Percentiles rank a stretch among this genome's conserved stretches.
Conservation (phyloP, 1,140 invertebrate species). For the Anoplophora glabripennis region DNA sequence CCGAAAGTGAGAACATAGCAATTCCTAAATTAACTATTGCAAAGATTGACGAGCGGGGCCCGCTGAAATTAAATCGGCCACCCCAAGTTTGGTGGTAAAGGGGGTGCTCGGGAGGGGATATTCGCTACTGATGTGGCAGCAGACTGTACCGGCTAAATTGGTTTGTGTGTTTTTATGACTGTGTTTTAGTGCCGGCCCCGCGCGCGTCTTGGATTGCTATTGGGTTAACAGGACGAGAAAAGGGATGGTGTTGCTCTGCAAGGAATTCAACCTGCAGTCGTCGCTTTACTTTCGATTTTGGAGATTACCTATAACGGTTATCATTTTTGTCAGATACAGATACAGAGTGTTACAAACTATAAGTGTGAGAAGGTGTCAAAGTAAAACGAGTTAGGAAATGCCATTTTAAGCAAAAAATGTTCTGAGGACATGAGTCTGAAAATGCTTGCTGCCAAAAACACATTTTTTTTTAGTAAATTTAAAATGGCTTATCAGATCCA, state of each 20-base stretch:
- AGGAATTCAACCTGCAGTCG: slow-evolving; percentile 9
- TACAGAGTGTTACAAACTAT: no score
- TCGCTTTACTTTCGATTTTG: no score
- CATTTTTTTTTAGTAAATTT: no score
- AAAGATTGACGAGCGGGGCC: slow-evolving; percentile 40
- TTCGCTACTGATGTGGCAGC: slow-evolving; percentile 29
- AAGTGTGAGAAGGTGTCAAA: no score
- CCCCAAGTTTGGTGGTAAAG: slow-evolving; percentile 20
- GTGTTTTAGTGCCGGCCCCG: slow-evolving; percentile 47
- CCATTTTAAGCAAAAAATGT: no score
- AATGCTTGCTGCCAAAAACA: no score
- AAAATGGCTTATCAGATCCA: no score
- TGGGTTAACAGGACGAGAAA: slow-evolving; percentile 44
- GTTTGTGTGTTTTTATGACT: slow-evolving; percentile 50
- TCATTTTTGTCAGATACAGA: no score
- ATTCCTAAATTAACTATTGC: slow-evolving; percentile 41
- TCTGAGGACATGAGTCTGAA: no score
- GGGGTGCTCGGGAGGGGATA: slow-evolving; percentile 20
- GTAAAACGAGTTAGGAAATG: no score
- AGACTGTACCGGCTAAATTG: slow-evolving; percentile 47
- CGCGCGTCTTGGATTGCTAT: slow-evolving; percentile 46
- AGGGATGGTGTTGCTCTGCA: slow-evolving; percentile 30
- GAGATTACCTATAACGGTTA: no score
- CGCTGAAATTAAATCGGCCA: slow-evolving; percentile 44
- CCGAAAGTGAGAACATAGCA: slow-evolving; percentile 38